These are phyloP conservation scores for Centrocercus urophasianus DNA, from an alignment of 2,113 vertebrate species.

Conservation along the genomic window DNA sequence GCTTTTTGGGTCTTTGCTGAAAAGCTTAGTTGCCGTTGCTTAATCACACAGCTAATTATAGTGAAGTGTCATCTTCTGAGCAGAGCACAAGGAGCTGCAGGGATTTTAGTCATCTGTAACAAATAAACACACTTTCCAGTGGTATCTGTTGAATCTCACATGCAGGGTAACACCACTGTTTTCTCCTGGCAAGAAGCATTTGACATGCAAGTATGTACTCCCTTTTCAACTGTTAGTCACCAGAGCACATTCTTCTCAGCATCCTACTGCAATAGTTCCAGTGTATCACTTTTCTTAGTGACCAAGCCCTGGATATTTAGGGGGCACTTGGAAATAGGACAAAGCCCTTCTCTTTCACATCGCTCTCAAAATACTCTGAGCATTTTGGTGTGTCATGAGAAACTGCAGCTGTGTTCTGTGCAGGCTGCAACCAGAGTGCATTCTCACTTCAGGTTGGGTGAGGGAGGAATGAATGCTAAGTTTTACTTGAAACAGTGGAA, in stretches of 20 bases:
- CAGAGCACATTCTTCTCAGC: background rate
- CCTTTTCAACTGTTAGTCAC: background rate
- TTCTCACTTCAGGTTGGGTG: background rate
- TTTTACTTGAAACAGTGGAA: background rate
- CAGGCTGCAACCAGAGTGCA: background rate
- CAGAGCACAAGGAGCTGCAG: background rate
- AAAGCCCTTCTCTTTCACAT: background rate
- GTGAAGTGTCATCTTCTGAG: background rate
- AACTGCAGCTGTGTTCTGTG: background rate
- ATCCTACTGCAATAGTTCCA: background rate
- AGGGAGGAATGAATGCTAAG: background rate
- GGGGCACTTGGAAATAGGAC: background rate
- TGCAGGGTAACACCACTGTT: background rate
- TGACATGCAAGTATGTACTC: background rate
- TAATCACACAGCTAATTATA: background rate
- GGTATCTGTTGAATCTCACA: background rate
- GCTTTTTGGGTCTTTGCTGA: background rate
- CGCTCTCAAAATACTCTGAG: background rate
- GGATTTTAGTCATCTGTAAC: background rate
- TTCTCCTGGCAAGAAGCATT: background rate
- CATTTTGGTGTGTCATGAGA: background rate
- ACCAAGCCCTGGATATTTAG: background rate
- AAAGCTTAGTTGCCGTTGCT: background rate
- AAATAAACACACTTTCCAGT: background rate
- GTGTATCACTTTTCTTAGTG: background rate